Percentiles rank a stretch among this genome's conserved stretches.
Conservation (phyloP, 2,797 vertebrate genomes). For the Echiichthys vipera region DNA sequence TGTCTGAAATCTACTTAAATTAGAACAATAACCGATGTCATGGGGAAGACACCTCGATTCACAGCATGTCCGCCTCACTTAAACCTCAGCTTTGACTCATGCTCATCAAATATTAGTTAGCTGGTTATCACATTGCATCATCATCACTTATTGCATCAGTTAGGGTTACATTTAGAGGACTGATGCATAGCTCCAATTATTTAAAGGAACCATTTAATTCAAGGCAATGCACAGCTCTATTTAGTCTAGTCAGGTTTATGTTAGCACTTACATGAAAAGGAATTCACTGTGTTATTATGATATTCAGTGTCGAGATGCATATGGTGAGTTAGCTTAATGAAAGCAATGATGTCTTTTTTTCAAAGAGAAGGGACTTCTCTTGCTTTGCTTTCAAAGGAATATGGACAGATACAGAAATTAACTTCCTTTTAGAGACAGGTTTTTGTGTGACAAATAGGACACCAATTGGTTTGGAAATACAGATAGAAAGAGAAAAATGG, state of each 20-base stretch:
- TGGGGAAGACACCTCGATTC: not conserved
- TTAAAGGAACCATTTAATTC: constrained; percentile 33
- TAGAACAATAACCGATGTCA: constrained; percentile 19
- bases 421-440: constrained; percentile 26
- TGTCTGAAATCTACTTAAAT: constrained; percentile 18
- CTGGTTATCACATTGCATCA: constrained; percentile 5
- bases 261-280: constrained; percentile 63
- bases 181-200: constrained; percentile 45
- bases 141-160: constrained; percentile 32
- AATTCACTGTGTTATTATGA: constrained; percentile 49
- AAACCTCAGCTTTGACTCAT: constrained; percentile 29
- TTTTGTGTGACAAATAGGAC: constrained; percentile 25
- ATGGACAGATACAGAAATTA: constrained; percentile 32
- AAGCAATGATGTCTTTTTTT: constrained; percentile 28
- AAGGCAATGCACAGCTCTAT: constrained; percentile 37
- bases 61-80: constrained; percentile 14
- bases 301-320: constrained; percentile 53
- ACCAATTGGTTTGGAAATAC: constrained; percentile 25
- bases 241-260: constrained; percentile 56
- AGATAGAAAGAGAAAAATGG: constrained; percentile 33
- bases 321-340: constrained; percentile 49
- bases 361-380: constrained; percentile 17
- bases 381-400: constrained; percentile 41
- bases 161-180: constrained; percentile 31
- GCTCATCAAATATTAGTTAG: constrained; percentile 35